Percentiles rank a stretch among this genome's conserved stretches.
Conservation (phyloP, 2,113 vertebrate species). For the Sus scrofa region T2T-Sscrofa CM000818.6:55969001-55969500, state of each 20-base stretch:
- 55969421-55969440: background rate
- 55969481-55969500: background rate
- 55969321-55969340: background rate
- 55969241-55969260: background rate
- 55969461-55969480: background rate
- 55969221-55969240: background rate
- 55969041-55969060: constrained; percentile 62
- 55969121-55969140: background rate
- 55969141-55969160: background rate
- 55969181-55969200: background rate
- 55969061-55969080: constrained; percentile 59
- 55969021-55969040: background rate
- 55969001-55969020: background rate
- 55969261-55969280: accelerated
- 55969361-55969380: background rate
- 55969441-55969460: background rate
- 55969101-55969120: background rate
- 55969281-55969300: background rate
- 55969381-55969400: background rate
- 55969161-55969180: constrained; percentile 46
- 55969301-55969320: background rate
- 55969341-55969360: background rate
- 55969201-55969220: background rate
- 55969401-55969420: background rate
- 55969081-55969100: background rate